Base-by-base conservation (phyloP, 2,797 vertebrate genomes). In the Pangasius djambal region DNA sequence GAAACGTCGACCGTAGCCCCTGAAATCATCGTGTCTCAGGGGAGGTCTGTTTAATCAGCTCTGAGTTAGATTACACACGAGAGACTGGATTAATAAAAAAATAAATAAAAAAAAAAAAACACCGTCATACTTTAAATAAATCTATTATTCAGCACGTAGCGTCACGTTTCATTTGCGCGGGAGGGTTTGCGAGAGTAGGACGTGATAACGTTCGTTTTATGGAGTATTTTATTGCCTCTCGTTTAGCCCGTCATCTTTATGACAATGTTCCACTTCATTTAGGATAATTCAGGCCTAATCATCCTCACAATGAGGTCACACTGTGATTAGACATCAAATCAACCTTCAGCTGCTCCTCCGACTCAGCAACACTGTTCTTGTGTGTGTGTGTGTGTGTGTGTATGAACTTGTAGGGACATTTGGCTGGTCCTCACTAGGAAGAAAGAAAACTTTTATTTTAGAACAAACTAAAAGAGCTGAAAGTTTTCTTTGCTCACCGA, bases 301-400 rank as follows among this genome's bases (percentile, higher is more conserved):
- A 81, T 85, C 72, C 67, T 87, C 67, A 86, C 84, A 87, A 88
- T 61, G 75, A 90, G 88, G 91, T 90, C 86, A 85, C 31, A 83
- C 55, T 86, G 86, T 89, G 77, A 90, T 91, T 90, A 89, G 75
- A 86, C 50, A 82, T 77, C 83, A 85, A 88, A 92, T 91, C 89
- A 92, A 89, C 90, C 91, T 92, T 92, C 87, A 89, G 86, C 85
- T 69, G 72, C 85, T 92, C 87, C 77, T 86, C 90, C 67, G 83
- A 90, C 87, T 74, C 69, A 85, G 70, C 34, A 83, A 77, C 86
- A 59, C 34, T 31, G 8, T 3, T 13, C 20, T 25, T 1, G 10
- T 12, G 9, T 44, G 52, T 74, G 20, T 18, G n/a, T 84, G 59
- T 88, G 85, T 90, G 59, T 44, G 61, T 6, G 48, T 48, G 72